phyloP scores from a whole-genome alignment of 2,888 invertebrate genomes.

The Atherix ibis region DNA sequence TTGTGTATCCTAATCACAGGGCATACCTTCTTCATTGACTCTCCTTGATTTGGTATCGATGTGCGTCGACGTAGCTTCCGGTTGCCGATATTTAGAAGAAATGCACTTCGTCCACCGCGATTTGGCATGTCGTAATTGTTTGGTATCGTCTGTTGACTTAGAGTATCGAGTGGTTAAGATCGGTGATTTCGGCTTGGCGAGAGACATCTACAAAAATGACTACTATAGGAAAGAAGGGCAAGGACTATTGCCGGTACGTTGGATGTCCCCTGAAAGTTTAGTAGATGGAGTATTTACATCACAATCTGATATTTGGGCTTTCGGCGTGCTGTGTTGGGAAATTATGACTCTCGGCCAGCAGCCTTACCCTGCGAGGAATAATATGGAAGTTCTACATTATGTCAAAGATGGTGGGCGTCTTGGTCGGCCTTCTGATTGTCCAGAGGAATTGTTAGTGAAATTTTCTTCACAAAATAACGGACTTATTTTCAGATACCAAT shows the following conservation, averaged over 20 bases:
- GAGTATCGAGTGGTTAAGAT: conserved; percentile 48
- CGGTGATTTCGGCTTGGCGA: conserved; percentile 91
- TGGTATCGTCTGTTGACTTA: conserved; percentile 60
- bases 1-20: conserved; percentile 28
- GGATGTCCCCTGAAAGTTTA: conserved; percentile 97
- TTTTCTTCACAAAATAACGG: neutral
- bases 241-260: conserved; percentile 81
- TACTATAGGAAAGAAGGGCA: conserved; percentile 92
- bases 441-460: conserved; percentile 52
- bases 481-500: neutral
- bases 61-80: conserved; percentile 90
- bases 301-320: conserved; percentile 95
- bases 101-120: conserved; percentile 96
- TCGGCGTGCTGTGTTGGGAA: conserved; percentile 92
- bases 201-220: conserved; percentile 94
- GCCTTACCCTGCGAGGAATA: conserved; percentile 87
- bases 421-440: conserved; percentile 70
- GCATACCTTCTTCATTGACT: conserved; percentile 48
- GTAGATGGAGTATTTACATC: conserved; percentile 93
- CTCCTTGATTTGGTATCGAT: conserved; percentile 76
- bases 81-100: conserved; percentile 90
- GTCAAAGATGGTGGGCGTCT: conserved; percentile 77
- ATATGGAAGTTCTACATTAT: conserved; percentile 80
- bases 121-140: conserved; percentile 88
- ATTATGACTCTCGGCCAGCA: conserved; percentile 91